Percentiles rank a stretch among this genome's conserved stretches.
These are phyloP conservation scores for Catalaphyllia jardinei DNA, from an alignment of 64 coral and sea anemone genomes.

Conservation along the genomic window DNA sequence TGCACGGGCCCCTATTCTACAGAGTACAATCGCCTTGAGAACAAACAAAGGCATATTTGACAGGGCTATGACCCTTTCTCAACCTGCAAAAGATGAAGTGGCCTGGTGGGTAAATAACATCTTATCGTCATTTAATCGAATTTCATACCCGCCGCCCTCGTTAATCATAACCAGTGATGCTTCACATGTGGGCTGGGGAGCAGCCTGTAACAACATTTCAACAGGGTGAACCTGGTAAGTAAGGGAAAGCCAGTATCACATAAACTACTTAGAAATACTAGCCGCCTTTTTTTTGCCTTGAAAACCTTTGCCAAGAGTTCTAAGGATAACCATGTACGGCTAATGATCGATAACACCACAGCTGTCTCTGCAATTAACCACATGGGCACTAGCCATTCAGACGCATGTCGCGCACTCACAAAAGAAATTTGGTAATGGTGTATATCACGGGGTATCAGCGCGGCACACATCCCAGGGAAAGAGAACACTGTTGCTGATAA, in stretches of 20 bases:
- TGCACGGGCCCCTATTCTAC: constrained; percentile 35
- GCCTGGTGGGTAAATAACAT: background rate
- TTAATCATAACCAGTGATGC: constrained; percentile 23
- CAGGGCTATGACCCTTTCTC: no score
- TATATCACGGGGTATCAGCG: background rate
- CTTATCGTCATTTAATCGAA: no score
- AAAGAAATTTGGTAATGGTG: constrained; percentile 42
- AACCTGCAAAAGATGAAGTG: no score
- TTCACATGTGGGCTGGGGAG: constrained; percentile 13
- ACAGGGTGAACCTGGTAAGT: constrained; percentile 23
- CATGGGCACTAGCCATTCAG: constrained; percentile 73
- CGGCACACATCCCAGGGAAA: constrained; percentile 50
- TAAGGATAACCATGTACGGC: background rate
- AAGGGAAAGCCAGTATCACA: constrained; percentile 5
- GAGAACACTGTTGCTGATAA: constrained; percentile 19
- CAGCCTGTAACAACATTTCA: background rate
- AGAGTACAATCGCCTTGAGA: constrained; percentile 18
- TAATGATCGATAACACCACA: constrained; percentile 58
- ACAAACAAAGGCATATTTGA: background rate
- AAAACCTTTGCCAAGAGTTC: background rate
- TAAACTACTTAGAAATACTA: background rate
- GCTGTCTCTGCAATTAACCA: constrained; percentile 45
- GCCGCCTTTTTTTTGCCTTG: background rate
- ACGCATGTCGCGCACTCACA: background rate
- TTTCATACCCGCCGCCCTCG: no score